phyloP scores from a whole-genome alignment of 2,888 invertebrate species.

The Eucera pruinosa region DNA sequence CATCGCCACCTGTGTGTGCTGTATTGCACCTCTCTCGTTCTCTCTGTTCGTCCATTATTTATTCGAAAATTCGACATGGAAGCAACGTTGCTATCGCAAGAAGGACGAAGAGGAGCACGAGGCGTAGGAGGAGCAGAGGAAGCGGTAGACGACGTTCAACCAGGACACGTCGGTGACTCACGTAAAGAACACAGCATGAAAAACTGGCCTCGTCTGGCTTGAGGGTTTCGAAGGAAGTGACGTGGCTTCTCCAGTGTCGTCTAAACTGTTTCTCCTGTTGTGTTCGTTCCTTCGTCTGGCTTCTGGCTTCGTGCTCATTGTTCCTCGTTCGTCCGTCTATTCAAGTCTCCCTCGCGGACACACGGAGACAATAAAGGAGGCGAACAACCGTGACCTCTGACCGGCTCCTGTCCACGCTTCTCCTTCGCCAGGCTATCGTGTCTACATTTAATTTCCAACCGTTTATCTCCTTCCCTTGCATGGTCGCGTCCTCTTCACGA shows the following conservation, averaged over 20 bases:
- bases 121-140: neutral
- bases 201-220: constrained; percentile 57
- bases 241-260: constrained; percentile 62
- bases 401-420: constrained; percentile 27
- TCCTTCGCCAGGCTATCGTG: constrained; percentile 32
- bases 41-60: constrained; percentile 72
- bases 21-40: neutral
- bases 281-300: constrained; percentile 30
- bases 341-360: constrained; percentile 17
- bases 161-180: constrained; percentile 53
- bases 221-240: constrained; percentile 65
- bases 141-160: constrained; percentile 1
- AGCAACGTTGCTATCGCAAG: neutral
- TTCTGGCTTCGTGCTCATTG: constrained; percentile 36
- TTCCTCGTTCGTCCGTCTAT: constrained; percentile 31
- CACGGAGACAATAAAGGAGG: constrained; percentile 53
- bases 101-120: neutral
- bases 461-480: constrained; percentile 44
- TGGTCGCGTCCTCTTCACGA: constrained; percentile 4
- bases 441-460: constrained; percentile 49
- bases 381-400: constrained; percentile 64
- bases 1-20: constrained; percentile 62
- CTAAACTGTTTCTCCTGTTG: constrained; percentile 53
- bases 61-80: constrained; percentile 73
- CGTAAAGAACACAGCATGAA: constrained; percentile 53